These are phyloP conservation scores for Ptilonorhynchus violaceus DNA, from an alignment of 2,113 vertebrate genomes.

Conservation along the genomic window DNA sequence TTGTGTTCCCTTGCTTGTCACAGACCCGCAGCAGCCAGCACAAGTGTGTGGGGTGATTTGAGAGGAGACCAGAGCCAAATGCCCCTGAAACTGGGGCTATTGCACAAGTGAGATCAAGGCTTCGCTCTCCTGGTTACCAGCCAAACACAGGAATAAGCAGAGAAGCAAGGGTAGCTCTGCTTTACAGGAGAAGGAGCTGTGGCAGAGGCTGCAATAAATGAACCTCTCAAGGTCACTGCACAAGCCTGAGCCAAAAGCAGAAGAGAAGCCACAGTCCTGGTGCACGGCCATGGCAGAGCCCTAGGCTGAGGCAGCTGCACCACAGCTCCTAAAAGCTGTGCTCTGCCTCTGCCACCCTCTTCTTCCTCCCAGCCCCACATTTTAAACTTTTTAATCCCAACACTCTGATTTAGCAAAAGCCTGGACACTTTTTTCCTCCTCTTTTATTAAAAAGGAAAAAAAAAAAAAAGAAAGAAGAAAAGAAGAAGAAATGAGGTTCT, in stretches of 20 bases:
- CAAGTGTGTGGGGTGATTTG: fast-evolving
- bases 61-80: not conserved
- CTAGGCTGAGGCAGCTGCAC: not conserved
- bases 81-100: not conserved
- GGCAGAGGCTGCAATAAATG: not conserved
- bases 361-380: not conserved
- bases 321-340: not conserved
- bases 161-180: not conserved
- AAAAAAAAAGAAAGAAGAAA: not conserved
- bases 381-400: not conserved
- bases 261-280: not conserved
- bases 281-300: not conserved
- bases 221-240: not conserved
- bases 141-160: not conserved
- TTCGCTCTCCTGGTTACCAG: not conserved
- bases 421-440: not conserved
- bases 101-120: not conserved
- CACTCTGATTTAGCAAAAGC: slow-evolving; percentile 18
- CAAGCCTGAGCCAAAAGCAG: not conserved
- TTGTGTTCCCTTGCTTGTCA: not conserved
- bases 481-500: not conserved
- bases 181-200: not conserved
- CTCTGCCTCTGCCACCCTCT: not conserved
- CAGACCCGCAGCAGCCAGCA: not conserved
- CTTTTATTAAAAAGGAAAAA: slow-evolving; percentile 6